A percentile compares a stretch with the other conserved stretches of the same genome.
Evolutionary conservation across 2,113 vertebrate genomes (phyloP).

Genomic region (Periophthalmus modestus): DNA sequence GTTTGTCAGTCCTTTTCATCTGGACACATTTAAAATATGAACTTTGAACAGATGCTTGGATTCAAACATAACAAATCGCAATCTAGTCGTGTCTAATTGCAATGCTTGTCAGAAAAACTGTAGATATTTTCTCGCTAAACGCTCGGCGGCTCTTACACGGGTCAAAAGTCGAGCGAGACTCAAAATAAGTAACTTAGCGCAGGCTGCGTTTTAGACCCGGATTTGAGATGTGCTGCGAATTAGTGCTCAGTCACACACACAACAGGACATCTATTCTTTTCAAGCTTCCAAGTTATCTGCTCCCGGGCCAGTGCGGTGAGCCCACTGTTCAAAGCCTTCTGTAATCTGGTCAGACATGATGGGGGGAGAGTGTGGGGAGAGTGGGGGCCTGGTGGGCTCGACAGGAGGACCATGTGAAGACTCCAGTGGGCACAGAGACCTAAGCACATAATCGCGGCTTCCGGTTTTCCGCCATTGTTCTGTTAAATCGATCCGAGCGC

Average conservation of each 20-base stretch:
- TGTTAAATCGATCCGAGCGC: slow-evolving; percentile 7
- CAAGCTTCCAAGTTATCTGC: slow-evolving; percentile 58
- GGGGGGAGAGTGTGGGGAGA: slow-evolving; percentile 41
- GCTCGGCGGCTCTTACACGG: background rate
- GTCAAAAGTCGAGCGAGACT: slow-evolving; percentile 60
- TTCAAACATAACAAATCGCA: too few relatives aligned
- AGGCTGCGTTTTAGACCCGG: slow-evolving; percentile 66
- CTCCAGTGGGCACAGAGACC: slow-evolving; percentile 23
- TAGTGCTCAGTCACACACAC: slow-evolving; percentile 68
- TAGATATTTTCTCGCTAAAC: background rate
- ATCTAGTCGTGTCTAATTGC: too few relatives aligned
- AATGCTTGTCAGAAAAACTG: background rate
- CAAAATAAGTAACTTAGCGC: slow-evolving; percentile 73
- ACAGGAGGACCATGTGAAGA: slow-evolving; percentile 36
- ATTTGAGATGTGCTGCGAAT: slow-evolving; percentile 57
- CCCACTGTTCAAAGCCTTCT: slow-evolving; percentile 67
- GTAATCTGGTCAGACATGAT: slow-evolving; percentile 77
- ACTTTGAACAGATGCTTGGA: too few relatives aligned
- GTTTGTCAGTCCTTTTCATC: too few relatives aligned
- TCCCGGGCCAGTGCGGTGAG: slow-evolving; percentile 50
- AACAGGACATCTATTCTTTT: slow-evolving; percentile 64
- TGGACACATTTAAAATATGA: too few relatives aligned
- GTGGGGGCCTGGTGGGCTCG: slow-evolving; percentile 25
- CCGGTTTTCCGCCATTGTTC: slow-evolving; percentile 3
- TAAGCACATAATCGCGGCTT: slow-evolving; percentile 39